Evolutionary conservation across 2,113 vertebrate species (phyloP).

Genomic region (Leucopsar rothschildi): DNA sequence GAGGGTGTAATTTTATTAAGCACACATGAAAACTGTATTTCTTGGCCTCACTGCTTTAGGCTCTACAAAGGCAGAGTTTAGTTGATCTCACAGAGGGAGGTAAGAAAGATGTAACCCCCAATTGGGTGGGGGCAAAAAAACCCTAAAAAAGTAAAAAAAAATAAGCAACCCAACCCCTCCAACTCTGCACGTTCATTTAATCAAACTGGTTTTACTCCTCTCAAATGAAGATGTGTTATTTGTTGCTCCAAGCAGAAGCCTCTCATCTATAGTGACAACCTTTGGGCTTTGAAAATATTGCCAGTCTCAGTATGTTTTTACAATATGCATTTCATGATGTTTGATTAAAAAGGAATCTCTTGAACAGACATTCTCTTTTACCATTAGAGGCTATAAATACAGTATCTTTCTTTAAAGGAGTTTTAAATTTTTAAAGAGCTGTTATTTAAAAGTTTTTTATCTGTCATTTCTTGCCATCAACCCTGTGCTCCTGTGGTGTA

Average conservation of each 20-base stretch:
- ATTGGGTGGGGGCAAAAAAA: rapidly evolving
- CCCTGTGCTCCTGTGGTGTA: not conserved
- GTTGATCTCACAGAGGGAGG: not conserved
- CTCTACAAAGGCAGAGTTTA: not conserved
- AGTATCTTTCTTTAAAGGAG: not conserved
- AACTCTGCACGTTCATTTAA: not conserved
- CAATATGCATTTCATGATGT: not conserved
- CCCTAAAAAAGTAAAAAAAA: not conserved
- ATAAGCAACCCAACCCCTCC: rapidly evolving
- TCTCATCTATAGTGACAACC: not conserved
- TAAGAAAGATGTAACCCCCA: not conserved
- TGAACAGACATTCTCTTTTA: not conserved
- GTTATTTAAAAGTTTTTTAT: not conserved
- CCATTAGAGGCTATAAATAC: not conserved
- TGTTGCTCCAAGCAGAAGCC: not conserved
- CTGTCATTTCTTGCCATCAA: not conserved
- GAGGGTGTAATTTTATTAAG: not conserved
- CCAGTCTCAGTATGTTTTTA: not conserved
- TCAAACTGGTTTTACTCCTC: not conserved
- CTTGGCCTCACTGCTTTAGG: not conserved
- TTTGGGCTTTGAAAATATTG: not conserved
- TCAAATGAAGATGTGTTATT: not conserved
- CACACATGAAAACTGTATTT: not conserved
- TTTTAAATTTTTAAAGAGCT: not conserved
- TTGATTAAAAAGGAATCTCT: not conserved